These are phyloP conservation scores for Phymastichus coffea DNA, from an alignment of 1,140 invertebrate genomes.

Conservation along the genomic window DNA sequence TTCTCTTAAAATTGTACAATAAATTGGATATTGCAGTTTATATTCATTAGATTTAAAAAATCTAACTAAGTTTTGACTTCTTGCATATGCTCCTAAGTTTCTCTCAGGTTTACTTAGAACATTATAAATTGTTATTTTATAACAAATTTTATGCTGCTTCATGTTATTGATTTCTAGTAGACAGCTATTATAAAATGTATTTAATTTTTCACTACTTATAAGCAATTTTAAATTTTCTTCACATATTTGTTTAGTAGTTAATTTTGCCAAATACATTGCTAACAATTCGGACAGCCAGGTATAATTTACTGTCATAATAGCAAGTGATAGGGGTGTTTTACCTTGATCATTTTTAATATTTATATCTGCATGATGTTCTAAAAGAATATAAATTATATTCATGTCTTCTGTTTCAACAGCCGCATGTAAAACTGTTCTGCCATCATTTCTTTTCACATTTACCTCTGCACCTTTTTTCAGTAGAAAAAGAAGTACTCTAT, in stretches of 20 bases:
- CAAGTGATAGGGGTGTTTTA: slow-evolving; percentile 44
- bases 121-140: slow-evolving; percentile 13
- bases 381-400: slow-evolving; percentile 51
- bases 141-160: slow-evolving; percentile 13
- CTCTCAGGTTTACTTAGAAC: slow-evolving; percentile 1
- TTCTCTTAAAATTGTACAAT: not conserved
- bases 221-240: slow-evolving; percentile 10
- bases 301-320: slow-evolving; percentile 3
- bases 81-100: slow-evolving; percentile 8
- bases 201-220: not conserved
- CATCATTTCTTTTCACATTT: slow-evolving; percentile 32
- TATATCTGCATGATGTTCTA: slow-evolving; percentile 47
- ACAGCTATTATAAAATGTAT: slow-evolving; percentile 6
- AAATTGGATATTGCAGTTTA: slow-evolving; percentile 11
- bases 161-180: slow-evolving; percentile 12
- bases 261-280: slow-evolving; percentile 5
- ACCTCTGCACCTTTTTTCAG: slow-evolving; percentile 28
- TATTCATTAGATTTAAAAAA: slow-evolving; percentile 6
- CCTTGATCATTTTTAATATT: slow-evolving; percentile 55
- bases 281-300: slow-evolving; percentile 5
- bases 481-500: slow-evolving; percentile 30
- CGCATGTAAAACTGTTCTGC: slow-evolving; percentile 52
- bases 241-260: not conserved
- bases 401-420: slow-evolving; percentile 56
- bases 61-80: slow-evolving; percentile 1